Conservation (phyloP, 2,888 invertebrate genomes). For the Tipula lateralis region DNA sequence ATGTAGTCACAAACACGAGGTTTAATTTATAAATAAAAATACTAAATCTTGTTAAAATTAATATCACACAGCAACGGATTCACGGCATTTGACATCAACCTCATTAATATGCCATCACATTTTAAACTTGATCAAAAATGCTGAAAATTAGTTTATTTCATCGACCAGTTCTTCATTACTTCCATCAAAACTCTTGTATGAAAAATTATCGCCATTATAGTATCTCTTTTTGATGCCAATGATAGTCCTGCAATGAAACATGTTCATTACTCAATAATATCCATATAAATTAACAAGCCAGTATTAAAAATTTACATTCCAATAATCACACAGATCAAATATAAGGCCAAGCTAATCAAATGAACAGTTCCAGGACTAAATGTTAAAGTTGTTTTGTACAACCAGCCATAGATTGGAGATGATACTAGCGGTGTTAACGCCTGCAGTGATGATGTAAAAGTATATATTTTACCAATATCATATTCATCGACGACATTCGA, state of each 20-base stretch:
- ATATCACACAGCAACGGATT: neutral
- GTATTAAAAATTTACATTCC: neutral
- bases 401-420: neutral
- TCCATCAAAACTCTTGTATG: neutral
- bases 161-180: neutral
- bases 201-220: neutral
- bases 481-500: neutral
- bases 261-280: no score
- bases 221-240: neutral
- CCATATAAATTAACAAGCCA: neutral
- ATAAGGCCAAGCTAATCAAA: neutral
- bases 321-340: neutral
- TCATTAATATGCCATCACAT: no score
- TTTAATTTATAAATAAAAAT: no score
- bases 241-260: neutral
- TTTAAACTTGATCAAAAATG: no score
- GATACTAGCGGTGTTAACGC: neutral
- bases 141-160: no score
- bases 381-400: neutral
- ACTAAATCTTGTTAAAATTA: no score
- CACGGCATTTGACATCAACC: neutral
- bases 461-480: conserved; percentile 11
- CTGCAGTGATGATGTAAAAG: neutral
- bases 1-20: no score
- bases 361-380: neutral